Evolutionary conservation across 2,888 invertebrate species (phyloP).

Genomic region (Drosophila stalkeri): DNA sequence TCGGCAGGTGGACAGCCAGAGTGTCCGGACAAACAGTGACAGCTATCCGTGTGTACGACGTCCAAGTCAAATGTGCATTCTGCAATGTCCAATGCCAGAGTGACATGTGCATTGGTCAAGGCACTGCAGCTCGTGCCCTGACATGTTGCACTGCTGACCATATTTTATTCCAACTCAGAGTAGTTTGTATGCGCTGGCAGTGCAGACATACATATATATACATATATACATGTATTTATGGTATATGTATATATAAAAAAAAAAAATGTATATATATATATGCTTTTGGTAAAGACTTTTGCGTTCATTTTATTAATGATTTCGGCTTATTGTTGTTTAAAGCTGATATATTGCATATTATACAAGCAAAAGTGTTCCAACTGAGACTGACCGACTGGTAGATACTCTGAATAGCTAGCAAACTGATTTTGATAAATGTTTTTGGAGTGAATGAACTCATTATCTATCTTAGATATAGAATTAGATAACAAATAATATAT

Average conservation of each 20-base stretch:
- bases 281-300: conserved; percentile 1
- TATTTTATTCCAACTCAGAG: conserved; percentile 43
- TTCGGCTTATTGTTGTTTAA: conserved; percentile 20
- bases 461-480: too few relatives aligned
- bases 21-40: conserved; percentile 34
- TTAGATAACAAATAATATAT: too few relatives aligned
- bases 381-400: not conserved
- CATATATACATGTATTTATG: not conserved
- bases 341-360: conserved; percentile 15
- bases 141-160: conserved; percentile 40
- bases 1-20: conserved; percentile 1
- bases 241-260: not conserved
- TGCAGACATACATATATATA: not conserved
- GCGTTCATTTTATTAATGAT: conserved; percentile 36
- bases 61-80: conserved; percentile 44
- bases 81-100: conserved; percentile 38
- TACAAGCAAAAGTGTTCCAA: not conserved
- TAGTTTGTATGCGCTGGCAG: conserved; percentile 18
- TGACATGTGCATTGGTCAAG: conserved; percentile 42
- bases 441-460: too few relatives aligned
- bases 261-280: not conserved
- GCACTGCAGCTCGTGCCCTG: conserved; percentile 21
- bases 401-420: not conserved
- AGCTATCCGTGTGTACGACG: conserved; percentile 35
- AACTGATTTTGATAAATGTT: too few relatives aligned